Evolutionary conservation across 1,140 invertebrate genomes (phyloP), one percentile per base, ranked within the genome.

Genomic region (Schlechtendalia chinensis): DNA sequence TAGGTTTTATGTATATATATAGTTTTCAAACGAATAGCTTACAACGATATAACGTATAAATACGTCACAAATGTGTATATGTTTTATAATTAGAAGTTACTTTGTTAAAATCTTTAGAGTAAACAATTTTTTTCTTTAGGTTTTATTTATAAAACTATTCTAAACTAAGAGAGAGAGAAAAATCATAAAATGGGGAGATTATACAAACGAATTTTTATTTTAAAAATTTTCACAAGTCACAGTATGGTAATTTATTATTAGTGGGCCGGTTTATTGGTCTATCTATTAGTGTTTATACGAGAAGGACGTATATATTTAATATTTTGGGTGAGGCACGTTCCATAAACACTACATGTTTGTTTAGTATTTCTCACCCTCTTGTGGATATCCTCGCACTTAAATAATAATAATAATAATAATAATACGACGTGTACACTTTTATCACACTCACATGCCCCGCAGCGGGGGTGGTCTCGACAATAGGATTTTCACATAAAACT

Each of bases 291-390:
- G 16, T 50, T 27, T 27, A 19, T 47, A 27, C 39, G 65, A 72
- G 14, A 72, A 54, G 27, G 29, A 69, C 47, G 32, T 39, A 39
- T 27, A 50, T 16, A 50, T 24, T 2, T 17, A 69, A 50, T 69
- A 47, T 5, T 69, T 29, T n/a, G 69, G 47, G 45, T 17, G 24
- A 27, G 24, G 69, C 69, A 72, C 69, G 69, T 72, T 54, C 69
- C 69, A 29, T 72, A 72, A 72, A 72, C 69, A 72, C 54, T 29
- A 1, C 10, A 12, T 72, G 45, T 72, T 29, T 72, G 69, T 29
- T 29, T 54, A 72, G 47, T 16, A 47, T 72, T 72, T 72, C 69
- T 72, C 69, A 19, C 47, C 39, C 69, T 53, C 69, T 72, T 72
- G 47, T 72, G 8, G 32, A 72, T 50, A 29, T 29, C 24, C 1